Evolutionary conservation across 2,888 invertebrate species (phyloP), one percentile per base, ranked within the genome.

Genomic region (Tenthredo amoena): DNA sequence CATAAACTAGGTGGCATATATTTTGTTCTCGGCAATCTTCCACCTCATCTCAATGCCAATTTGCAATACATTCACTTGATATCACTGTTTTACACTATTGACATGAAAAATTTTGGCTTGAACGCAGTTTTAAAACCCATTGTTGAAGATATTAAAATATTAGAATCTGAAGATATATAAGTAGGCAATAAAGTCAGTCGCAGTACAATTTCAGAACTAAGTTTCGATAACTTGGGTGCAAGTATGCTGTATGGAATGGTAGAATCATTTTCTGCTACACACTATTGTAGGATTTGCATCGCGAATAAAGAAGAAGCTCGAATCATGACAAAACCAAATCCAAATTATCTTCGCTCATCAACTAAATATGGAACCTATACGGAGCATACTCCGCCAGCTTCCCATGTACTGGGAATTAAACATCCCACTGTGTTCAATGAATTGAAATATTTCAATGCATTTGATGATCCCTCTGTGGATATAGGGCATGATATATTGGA

Each of bases 401-500:
- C 40, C 2, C 77, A 77, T 72, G 26, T 62, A n/a, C 71, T 81
- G 31, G 84, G 86, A 15, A 71, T 84, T 12, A 84, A 86, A 84
- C n/a, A 37, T 7, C 77, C 43, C 76, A 50, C 58, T 18, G 55
- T 62, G 3, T 43, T 86, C 26, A 72, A 50, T 62, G 86, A 86
- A 21, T 55, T 86, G 40, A 12, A 76, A 31, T 86, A 86, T 85
- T 86, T 85, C 68, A 58, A 86, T 62, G 18, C 40, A 7, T 86
- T 86, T 76, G 84, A 86, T 62, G 47, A 68, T 58, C 47, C 85
- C 0, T 72, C 84, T 31, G 85, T 72, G 21, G 85, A 85, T 65
- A 84, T 85, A 43, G 84, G 76, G 21, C 85, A 86, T 72, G 86
- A 86, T 65, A 81, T 84, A 37, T 21, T 86, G 3, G 86, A 86